Conservation (phyloP, 2,888 invertebrate species). For the Drosophila phalerata region DNA sequence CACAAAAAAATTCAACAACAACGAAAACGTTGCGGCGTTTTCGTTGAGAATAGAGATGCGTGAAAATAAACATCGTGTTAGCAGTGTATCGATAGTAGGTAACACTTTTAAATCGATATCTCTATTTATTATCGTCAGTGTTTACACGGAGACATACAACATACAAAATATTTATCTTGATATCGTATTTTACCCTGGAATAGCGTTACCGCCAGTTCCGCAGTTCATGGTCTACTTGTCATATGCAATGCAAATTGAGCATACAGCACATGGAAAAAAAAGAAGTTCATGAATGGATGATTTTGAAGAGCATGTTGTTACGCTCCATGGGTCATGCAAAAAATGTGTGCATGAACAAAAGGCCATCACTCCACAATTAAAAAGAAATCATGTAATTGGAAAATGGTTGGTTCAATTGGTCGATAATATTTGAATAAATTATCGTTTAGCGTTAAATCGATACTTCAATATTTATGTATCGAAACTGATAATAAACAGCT, state of each 20-base stretch:
- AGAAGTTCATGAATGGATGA: slow-evolving; percentile 5
- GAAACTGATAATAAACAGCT: slow-evolving; percentile 50
- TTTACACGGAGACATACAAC: no score
- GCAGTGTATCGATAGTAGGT: not conserved
- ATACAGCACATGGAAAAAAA: no score
- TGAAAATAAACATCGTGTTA: not conserved
- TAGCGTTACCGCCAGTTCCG: no score
- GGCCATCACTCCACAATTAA: not conserved
- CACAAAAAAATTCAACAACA: slow-evolving; percentile 27
- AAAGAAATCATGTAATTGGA: not conserved
- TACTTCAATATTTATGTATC: slow-evolving; percentile 15
- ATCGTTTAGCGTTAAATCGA: not conserved
- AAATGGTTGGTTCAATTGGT: not conserved
- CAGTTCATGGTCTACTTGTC: slow-evolving; percentile 16
- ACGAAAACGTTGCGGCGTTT: slow-evolving; percentile 54
- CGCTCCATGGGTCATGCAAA: not conserved
- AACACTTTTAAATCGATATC: not conserved
- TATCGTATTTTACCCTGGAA: no score
- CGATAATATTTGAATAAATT: not conserved
- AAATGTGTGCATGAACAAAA: not conserved
- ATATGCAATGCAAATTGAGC: not conserved
- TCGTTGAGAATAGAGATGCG: slow-evolving; percentile 33
- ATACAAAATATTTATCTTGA: no score
- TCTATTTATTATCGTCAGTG: no score
- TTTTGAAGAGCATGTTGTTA: slow-evolving; percentile 5